Base-by-base conservation (phyloP, 2,113 vertebrate species). In the Cranoglanis bouderius region DNA sequence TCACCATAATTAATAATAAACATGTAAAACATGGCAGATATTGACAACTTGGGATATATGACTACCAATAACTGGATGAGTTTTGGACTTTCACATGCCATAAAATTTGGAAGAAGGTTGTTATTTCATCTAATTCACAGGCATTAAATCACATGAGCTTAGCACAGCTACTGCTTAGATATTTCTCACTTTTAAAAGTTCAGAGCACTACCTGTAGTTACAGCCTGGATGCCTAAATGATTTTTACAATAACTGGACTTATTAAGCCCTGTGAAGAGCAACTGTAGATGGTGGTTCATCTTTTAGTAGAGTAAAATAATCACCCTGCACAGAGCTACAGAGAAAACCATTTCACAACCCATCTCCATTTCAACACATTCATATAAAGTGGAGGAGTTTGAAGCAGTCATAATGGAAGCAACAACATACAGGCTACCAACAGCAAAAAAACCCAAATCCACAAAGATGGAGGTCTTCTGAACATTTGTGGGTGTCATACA, bases 301-400 rank as follows among this genome's bases (percentile, higher is more conserved):
- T 29, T n/a, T 63, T 65, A 29, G 35, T 3, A 35, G 59, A 29
- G 26, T 7, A 65, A 63, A 80, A 80, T 49, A 80, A 75, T 80
- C 46, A 80, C 49, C 46, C 14, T 9, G 0, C 6, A 53, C 14
- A 53, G 29, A 57, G 53, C 53, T 65, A 7, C 40, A 65, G 59
- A 67, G 53, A 32, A 82, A 82, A 82, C 80, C 19, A 84, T 65
- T 84, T 65, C 46, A 85, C 9, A 72, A 43, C n/a, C 63, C 16
- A 21, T 21, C 10, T 85, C 35, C 14, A 53, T 72, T 70, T 70
- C 5, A 4, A 85, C 63, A 85, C 13, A 13, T 72, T 32, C 4
- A 24, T 85, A 51, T 13, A 35, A 32, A 21, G 12, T 51, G n/a
- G 63, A 21, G 51, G 32, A 51, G n/a, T 43, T 46, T n/a, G 2